Evolutionary conservation across 2,797 vertebrate genomes (phyloP).

Genomic region (Acanthiza pusilla): DNA sequence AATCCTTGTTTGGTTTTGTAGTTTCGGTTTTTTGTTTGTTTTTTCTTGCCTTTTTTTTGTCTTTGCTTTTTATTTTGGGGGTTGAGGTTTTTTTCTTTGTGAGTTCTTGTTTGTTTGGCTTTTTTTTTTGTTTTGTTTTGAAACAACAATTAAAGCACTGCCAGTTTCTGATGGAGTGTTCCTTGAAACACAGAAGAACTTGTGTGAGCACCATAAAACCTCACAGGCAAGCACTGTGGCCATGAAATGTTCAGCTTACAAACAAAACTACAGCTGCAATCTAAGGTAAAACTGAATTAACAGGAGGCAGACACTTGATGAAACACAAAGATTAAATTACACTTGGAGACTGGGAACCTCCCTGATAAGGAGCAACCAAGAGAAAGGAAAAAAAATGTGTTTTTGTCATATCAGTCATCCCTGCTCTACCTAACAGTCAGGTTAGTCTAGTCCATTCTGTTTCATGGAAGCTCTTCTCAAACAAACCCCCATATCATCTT

Average conservation of each 20-base stretch:
- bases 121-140: neutral
- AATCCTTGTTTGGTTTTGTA: neutral
- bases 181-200: neutral
- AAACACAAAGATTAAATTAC: neutral
- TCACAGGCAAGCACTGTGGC: neutral
- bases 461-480: neutral
- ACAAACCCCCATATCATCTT: neutral
- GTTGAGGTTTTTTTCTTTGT: neutral
- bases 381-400: neutral
- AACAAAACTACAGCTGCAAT: neutral
- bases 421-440: neutral
- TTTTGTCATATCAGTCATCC: neutral
- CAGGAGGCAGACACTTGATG: neutral
- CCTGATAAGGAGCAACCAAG: neutral
- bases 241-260: neutral
- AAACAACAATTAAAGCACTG: neutral
- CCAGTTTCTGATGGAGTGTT: neutral
- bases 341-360: neutral
- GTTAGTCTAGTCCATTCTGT: neutral
- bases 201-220: neutral
- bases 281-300: neutral
- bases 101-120: neutral
- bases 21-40: neutral
- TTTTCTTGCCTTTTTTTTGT: neutral
- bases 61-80: neutral